Evolutionary conservation across 2,888 invertebrate genomes (phyloP), one percentile per base, ranked within the genome.

Genomic region (Cordilura impudica): DNA sequence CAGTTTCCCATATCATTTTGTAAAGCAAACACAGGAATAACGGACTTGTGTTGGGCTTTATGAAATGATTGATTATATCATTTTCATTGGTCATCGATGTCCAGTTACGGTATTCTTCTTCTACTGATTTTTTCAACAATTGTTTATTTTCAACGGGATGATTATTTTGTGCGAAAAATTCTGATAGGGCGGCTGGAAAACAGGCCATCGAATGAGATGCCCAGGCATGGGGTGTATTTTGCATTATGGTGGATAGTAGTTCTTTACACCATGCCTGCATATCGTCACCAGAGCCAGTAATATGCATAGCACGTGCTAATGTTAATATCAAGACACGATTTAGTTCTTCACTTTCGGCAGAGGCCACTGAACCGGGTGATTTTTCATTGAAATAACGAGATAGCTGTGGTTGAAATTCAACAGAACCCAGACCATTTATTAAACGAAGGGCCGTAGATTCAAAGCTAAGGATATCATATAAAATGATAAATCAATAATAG

Each of bases 21-120:
- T 97, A 98, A 2, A 98, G 91, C 23, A 98, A 91, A 87, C 98
- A 98, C 0, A 98, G 91, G 88, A 98, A 98, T 18, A 98, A 90
- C 0, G 96, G 95, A 35, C 97, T 97, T 2, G 97, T 96, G 45
- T 96, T 96, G n/a, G 96, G 95, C 16, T 96, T 95, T 0, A 97
- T 97, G 88, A 98, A 98, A 89, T 98, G 98, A 0, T 97, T 95
- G 84, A 98, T 96, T 45, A 98, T 96, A 87, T 98, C 98, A 88
- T 97, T 97, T 88, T 98, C 98, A 89, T 97, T 98, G 49, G 95
- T 96, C 98, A 98, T 98, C 0, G 97, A 96, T 49, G 95, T 95
- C 98, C 98, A 98, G 88, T 98, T 98, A 81, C 97, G 92, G 87
- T 98, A 98, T 87, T 98, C 98, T 86, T 98, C 97, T 85, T 98